Evolutionary conservation across 1,140 invertebrate genomes (phyloP).

Genomic region (Belonocnema kinseyi): DNA sequence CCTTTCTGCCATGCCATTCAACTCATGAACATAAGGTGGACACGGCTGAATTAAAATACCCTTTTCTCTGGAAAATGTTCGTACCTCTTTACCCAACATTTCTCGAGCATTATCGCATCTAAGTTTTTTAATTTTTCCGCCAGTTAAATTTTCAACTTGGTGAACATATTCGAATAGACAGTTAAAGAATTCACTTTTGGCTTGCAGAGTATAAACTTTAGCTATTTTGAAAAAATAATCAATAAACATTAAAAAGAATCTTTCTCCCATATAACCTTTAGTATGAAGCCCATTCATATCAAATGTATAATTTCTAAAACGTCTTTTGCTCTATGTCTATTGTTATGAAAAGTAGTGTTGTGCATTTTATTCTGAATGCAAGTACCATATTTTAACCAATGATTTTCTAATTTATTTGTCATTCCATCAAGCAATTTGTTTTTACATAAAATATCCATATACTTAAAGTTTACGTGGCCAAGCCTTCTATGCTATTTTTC

Average conservation of each 20-base stretch:
- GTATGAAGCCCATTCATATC: not conserved
- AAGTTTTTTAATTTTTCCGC: not conserved
- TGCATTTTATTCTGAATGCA: not conserved
- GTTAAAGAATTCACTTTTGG: not conserved
- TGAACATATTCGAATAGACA: not conserved
- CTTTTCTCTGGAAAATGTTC: constrained; percentile 32
- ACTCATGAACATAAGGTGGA: no score
- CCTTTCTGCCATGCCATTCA: no score
- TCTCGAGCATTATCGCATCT: constrained; percentile 36
- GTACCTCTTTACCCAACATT: constrained; percentile 51
- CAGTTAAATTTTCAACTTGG: not conserved
- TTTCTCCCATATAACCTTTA: not conserved
- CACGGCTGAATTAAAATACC: constrained; percentile 30
- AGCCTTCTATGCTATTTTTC: not conserved
- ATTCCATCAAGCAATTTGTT: not conserved
- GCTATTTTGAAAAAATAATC: not conserved
- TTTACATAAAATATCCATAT: not conserved
- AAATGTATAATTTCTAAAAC: not conserved
- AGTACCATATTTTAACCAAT: not conserved
- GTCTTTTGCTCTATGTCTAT: not conserved
- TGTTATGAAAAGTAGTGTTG: not conserved
- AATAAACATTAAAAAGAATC: no score
- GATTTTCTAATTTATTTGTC: not conserved
- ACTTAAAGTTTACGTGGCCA: not conserved
- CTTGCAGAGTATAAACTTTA: not conserved